A percentile compares a stretch with the other conserved stretches of the same genome.
These are phyloP conservation scores for Gymnosoma rotundatum DNA, from an alignment of 2,888 invertebrate genomes.

Conservation along the genomic window DNA sequence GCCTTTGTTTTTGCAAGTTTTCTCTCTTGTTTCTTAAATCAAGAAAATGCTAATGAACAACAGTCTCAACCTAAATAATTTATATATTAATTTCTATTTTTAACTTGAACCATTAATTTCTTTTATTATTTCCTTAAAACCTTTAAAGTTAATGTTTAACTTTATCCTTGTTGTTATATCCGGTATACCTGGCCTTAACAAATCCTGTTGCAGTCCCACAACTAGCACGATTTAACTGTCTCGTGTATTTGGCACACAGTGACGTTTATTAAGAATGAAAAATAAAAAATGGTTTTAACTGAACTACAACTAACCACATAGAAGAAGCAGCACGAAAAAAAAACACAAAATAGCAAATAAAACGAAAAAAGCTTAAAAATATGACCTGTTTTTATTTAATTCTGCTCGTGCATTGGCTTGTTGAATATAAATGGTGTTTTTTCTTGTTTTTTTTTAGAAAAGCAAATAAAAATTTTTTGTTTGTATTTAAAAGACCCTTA, in stretches of 20 bases:
- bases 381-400: conserved; percentile 48
- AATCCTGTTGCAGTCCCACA: not conserved
- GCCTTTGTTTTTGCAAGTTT: not conserved
- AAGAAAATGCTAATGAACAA: conserved; percentile 10
- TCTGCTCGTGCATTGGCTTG: conserved; percentile 24
- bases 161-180: conserved; percentile 33
- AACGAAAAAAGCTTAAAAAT: conserved; percentile 51
- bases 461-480: conserved; percentile 24
- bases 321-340: conserved; percentile 9
- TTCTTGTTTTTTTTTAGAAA: not conserved
- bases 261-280: conserved; percentile 62
- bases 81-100: conserved; percentile 41
- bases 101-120: conserved; percentile 22
- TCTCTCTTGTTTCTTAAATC: not conserved
- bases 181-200: conserved; percentile 12
- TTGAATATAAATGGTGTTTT: conserved; percentile 38
- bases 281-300: conserved; percentile 53
- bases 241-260: conserved; percentile 41
- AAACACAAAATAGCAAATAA: conserved; percentile 34
- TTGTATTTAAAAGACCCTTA: not conserved
- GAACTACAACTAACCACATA: conserved; percentile 41
- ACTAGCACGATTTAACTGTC: conserved; percentile 28
- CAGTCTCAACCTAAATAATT: conserved; percentile 3
- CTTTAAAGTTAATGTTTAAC: conserved; percentile 40
- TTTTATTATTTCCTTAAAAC: conserved; percentile 25